Percentiles rank a stretch among this genome's conserved stretches.
Conservation (phyloP, 2,113 vertebrate species). For the Cynopterus brachyotis region DNA sequence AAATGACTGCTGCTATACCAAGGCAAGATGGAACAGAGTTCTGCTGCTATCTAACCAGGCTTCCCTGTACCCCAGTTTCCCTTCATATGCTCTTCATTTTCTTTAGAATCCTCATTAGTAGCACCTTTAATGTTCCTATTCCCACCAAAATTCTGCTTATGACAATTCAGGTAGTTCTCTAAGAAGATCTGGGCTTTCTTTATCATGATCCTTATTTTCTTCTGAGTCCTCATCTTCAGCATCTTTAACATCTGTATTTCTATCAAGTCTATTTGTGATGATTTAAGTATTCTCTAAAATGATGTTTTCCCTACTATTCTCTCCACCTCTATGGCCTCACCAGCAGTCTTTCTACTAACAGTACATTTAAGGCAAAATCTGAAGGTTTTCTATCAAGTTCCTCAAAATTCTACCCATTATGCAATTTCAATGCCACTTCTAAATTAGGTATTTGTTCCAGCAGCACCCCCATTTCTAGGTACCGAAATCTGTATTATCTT, state of each 20-base stretch:
- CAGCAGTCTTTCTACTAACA: background rate
- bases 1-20: background rate
- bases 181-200: background rate
- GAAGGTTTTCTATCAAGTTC: background rate
- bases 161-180: background rate
- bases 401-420: background rate
- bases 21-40: background rate
- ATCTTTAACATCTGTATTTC: background rate
- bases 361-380: background rate
- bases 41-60: background rate
- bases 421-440: background rate
- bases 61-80: background rate
- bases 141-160: background rate
- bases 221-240: background rate
- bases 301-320: background rate
- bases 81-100: background rate
- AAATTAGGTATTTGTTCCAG: background rate
- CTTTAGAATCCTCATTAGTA: background rate
- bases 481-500: background rate
- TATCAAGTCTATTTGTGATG: background rate
- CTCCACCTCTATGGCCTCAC: background rate
- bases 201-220: background rate
- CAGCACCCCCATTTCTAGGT: background rate
- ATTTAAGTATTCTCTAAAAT: background rate
- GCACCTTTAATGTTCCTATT: background rate